These are phyloP conservation scores for Cyprinodon tularosa DNA, from an alignment of 2,113 vertebrate species.

Conservation along the genomic window DNA sequence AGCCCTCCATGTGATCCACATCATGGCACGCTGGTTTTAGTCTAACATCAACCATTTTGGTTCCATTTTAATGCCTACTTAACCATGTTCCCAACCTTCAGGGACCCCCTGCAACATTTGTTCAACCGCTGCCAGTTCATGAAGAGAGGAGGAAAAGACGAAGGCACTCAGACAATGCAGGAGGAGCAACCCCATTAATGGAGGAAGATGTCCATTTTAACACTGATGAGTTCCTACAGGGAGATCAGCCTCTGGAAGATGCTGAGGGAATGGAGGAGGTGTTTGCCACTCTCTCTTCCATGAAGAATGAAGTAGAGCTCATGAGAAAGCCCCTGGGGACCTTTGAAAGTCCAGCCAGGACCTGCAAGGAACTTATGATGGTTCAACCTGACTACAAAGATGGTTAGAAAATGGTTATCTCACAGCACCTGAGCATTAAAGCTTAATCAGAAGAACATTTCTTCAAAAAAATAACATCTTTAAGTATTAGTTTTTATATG, in stretches of 20 bases:
- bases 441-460: not conserved
- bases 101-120: constrained; percentile 81
- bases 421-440: not conserved
- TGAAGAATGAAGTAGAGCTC: constrained; percentile 87
- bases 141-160: constrained; percentile 75
- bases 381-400: constrained; percentile 84
- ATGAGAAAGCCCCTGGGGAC: constrained; percentile 86
- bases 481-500: not conserved
- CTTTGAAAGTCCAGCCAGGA: constrained; percentile 85
- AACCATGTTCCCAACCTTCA: constrained; percentile 49
- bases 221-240: constrained; percentile 59
- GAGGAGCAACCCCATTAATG: constrained; percentile 47
- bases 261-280: constrained; percentile 90
- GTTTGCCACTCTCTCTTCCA: constrained; percentile 85
- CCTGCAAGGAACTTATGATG: constrained; percentile 89
- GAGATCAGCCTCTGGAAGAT: constrained; percentile 68
- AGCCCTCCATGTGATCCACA: constrained; percentile 59
- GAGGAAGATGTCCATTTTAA: constrained; percentile 56
- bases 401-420: constrained; percentile 73
- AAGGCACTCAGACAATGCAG: constrained; percentile 49
- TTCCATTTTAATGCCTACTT: constrained; percentile 7
- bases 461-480: not conserved
- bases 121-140: constrained; percentile 76
- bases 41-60: constrained; percentile 1
- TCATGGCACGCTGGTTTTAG: not conserved